Conservation (phyloP, 1,140 invertebrate genomes). For the Pseudomyrmex sp. region DNA sequence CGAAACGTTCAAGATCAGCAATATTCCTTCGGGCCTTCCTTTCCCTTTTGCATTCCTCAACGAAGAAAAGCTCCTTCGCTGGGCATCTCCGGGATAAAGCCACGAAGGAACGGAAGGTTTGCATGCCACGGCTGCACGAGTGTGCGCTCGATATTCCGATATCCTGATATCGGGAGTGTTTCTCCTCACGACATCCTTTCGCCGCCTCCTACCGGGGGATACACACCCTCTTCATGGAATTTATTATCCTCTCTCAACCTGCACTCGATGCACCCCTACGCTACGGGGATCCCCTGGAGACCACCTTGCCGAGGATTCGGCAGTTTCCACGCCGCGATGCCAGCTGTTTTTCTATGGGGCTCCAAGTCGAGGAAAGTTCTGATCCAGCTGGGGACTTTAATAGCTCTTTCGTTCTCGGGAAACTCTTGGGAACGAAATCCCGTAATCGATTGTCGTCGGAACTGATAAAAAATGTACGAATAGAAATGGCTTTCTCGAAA, state of each 20-base stretch:
- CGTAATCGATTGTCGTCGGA: slow-evolving; percentile 45
- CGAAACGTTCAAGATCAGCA: slow-evolving; percentile 66
- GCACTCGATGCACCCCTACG: not conserved
- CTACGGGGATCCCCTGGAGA: not conserved
- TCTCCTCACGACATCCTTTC: slow-evolving; percentile 64
- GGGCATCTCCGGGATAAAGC: slow-evolving; percentile 65
- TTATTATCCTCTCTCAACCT: slow-evolving; percentile 68
- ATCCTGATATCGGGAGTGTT: slow-evolving; percentile 74
- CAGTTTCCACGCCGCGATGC: slow-evolving; percentile 44
- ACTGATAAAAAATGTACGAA: slow-evolving; percentile 26
- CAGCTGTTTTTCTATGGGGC: slow-evolving; percentile 62
- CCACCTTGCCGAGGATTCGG: slow-evolving; percentile 43
- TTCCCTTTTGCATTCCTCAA: slow-evolving; percentile 51
- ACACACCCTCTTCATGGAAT: slow-evolving; percentile 62
- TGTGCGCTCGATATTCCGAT: slow-evolving; percentile 73
- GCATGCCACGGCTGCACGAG: slow-evolving; percentile 60
- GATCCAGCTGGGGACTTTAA: slow-evolving; percentile 31
- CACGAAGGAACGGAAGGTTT: slow-evolving; percentile 65
- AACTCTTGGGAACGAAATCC: slow-evolving; percentile 6
- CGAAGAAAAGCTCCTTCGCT: slow-evolving; percentile 48
- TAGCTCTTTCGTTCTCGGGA: slow-evolving; percentile 36
- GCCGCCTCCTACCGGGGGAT: slow-evolving; percentile 14
- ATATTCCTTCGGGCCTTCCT: slow-evolving; percentile 63
- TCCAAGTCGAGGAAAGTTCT: not conserved
- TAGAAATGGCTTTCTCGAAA: slow-evolving; percentile 26